Percentiles rank a stretch among this genome's conserved stretches.
Conservation (phyloP, 2,113 vertebrate genomes). For the Peromyscus californicus region DNA sequence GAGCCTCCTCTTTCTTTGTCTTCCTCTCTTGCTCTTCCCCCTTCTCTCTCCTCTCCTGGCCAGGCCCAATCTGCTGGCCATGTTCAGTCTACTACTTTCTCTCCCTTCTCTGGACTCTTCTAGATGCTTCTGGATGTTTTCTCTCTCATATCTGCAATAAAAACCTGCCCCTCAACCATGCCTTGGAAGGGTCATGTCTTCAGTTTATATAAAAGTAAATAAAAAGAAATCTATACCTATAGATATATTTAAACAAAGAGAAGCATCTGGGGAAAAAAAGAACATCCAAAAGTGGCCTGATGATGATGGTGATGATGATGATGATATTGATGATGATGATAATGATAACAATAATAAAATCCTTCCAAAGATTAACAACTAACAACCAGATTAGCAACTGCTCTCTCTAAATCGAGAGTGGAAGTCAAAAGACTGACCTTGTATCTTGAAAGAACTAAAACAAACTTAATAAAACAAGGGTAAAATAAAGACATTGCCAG, state of each 20-base stretch:
- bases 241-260: background rate
- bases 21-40: too few relatives aligned
- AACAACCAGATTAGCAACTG: background rate
- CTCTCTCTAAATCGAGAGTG: background rate
- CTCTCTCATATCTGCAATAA: background rate
- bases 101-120: background rate
- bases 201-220: background rate
- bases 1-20: background rate
- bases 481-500: background rate
- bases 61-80: background rate
- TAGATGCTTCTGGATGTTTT: background rate
- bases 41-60: background rate
- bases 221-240: too few relatives aligned
- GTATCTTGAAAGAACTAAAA: background rate
- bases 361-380: background rate
- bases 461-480: background rate
- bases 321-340: too few relatives aligned
- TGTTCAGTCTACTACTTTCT: background rate
- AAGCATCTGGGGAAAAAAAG: background rate
- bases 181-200: background rate
- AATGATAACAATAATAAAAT: background rate
- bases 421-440: background rate
- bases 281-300: background rate
- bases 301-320: too few relatives aligned
- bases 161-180: background rate